Evolutionary conservation across 2,113 vertebrate species (phyloP), one percentile per base, ranked within the genome.

Genomic region (Smithornis capensis): DNA sequence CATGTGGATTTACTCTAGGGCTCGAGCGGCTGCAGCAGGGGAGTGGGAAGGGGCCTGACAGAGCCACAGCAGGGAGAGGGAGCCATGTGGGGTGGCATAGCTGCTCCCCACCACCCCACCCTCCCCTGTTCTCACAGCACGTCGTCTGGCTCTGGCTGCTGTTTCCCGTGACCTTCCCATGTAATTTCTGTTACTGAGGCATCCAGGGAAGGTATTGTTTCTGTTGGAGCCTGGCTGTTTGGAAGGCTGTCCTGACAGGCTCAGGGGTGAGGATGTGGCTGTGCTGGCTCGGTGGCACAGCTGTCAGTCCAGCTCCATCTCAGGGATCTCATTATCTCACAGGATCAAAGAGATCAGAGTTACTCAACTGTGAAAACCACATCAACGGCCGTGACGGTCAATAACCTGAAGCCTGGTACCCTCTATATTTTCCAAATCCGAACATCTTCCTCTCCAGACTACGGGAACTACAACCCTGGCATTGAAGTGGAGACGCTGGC

Each of bases 311-410:
- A 10, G 55, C 68, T 87, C 8, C 4, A 47, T 56, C 92, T 80
- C 7, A 4, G 45, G 16, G 59, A 21, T 93, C 82, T 95, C 73
- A 23, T 94, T 87, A 85, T 88, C 56, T 69, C 67, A 8, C 89
- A 99, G 99, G 99, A 99, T 94, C 99, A 99, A 96, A 99, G 98
- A 92, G 99, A 99, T 93, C 99, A 99, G 92, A 98, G 98, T 38
- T 99, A 99, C 95, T 99, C 99, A 5, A 99, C 98, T 2, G 98
- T 99, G 96, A 99, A 99, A 97, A 99, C 99, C 4, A 97, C 98
- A 8, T 96, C 98, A 19, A 98, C 99, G 0, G 97, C 98, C 0
- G 99, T 99, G 97, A 99, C 98, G 2, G 98, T 99, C 95, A 98
- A 98, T 97, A 99, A 99, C 97, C 98, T 99, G 89, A 99, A 99